A percentile compares a stretch with the other conserved stretches of the same genome.
These are phyloP conservation scores for Leuciscus waleckii DNA, from an alignment of 2,797 vertebrate genomes.

Conservation along the genomic window DNA sequence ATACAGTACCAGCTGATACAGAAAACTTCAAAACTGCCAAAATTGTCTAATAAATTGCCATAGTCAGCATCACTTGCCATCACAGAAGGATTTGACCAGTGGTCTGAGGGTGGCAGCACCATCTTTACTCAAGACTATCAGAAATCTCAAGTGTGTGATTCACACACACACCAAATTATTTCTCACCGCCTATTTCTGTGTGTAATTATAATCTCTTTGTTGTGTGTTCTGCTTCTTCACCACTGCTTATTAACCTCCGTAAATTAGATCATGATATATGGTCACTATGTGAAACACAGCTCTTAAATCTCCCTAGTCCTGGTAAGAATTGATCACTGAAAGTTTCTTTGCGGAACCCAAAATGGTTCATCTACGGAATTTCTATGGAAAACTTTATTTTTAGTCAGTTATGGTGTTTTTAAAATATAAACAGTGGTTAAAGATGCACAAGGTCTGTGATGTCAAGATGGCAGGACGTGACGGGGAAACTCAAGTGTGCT, in stretches of 20 bases:
- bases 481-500: neutral
- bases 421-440: neutral
- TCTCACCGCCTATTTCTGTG: neutral
- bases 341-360: neutral
- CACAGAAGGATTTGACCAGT: neutral
- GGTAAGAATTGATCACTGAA: neutral
- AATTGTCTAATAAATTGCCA: neutral
- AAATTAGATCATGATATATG: neutral
- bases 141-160: neutral
- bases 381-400: neutral
- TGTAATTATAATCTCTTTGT: neutral
- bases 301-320: neutral
- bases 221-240: neutral
- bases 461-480: slow-evolving; percentile 2
- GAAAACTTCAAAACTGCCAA: neutral
- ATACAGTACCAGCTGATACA: neutral
- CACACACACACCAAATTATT: neutral
- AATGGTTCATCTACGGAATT: neutral
- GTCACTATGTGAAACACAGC: neutral
- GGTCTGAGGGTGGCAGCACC: slow-evolving; percentile 7
- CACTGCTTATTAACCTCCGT: neutral
- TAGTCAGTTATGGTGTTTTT: neutral
- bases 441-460: neutral
- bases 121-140: neutral
- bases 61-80: neutral